phyloP scores from a whole-genome alignment of 1,140 invertebrate species.

The Leptonema lineaticorne region DNA sequence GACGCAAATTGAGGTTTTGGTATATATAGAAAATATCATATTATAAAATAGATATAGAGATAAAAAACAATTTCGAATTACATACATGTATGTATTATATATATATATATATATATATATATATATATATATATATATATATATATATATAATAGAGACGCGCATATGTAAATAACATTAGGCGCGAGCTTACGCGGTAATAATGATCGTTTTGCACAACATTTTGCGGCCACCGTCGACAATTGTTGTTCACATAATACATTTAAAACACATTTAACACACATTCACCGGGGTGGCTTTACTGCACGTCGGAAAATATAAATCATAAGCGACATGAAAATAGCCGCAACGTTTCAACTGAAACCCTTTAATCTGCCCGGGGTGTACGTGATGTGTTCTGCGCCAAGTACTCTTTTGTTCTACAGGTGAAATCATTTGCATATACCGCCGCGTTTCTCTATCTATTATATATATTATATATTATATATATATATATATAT shows the following conservation, averaged over 20 bases:
- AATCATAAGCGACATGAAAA: constrained; percentile 14
- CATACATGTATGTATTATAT: too few species aligned
- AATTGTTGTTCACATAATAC: constrained; percentile 13
- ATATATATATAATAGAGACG: neutral
- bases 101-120: too few species aligned
- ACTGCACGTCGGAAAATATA: constrained; percentile 1
- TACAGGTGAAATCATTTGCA: neutral
- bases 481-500: too few species aligned
- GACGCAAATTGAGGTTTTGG: too few species aligned
- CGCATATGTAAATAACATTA: neutral
- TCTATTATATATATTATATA: too few species aligned
- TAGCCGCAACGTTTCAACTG: constrained; percentile 5
- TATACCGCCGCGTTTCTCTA: neutral
- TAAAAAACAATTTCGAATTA: too few species aligned
- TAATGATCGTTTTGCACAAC: neutral
- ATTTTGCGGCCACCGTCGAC: neutral
- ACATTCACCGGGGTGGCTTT: neutral
- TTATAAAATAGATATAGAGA: too few species aligned
- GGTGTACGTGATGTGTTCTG: neutral
- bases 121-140: neutral
- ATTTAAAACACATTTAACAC: constrained; percentile 8
- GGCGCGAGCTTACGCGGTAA: neutral
- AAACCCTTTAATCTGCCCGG: neutral
- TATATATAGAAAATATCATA: too few species aligned
- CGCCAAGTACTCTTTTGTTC: neutral